Evolutionary conservation across 2,797 vertebrate species (phyloP).

Genomic region (Enteromius trimaculatus): DNA sequence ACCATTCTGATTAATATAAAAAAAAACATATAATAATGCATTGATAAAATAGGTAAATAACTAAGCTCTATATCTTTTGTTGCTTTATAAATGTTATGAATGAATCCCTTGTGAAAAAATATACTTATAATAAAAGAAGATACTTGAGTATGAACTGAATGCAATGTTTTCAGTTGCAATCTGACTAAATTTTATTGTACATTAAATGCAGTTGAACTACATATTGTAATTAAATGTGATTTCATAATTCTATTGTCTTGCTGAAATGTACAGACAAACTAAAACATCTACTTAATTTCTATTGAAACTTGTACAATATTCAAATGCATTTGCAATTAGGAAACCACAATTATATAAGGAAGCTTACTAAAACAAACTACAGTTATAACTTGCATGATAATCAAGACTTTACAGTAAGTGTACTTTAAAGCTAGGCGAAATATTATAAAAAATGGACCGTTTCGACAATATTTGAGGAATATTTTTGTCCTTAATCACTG

Average conservation of each 20-base stretch:
- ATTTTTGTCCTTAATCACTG: slow-evolving; percentile 5
- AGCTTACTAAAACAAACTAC: background rate
- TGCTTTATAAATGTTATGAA: background rate
- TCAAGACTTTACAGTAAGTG: background rate
- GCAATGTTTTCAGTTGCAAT: background rate
- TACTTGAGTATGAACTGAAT: background rate
- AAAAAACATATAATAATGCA: too few relatives aligned
- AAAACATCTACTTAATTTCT: background rate
- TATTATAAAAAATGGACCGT: background rate
- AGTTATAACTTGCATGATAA: background rate
- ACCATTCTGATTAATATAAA: too few relatives aligned
- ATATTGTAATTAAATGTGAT: background rate
- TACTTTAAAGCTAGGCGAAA: background rate
- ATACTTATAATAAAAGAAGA: background rate
- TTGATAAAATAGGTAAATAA: background rate
- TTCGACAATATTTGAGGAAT: too few relatives aligned
- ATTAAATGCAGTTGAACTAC: background rate
- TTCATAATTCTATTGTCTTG: background rate
- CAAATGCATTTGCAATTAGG: background rate
- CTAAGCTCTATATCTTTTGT: background rate
- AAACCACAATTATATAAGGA: background rate
- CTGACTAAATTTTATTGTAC: background rate
- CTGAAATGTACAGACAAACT: background rate
- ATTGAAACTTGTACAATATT: background rate
- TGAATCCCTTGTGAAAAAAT: background rate